These are phyloP conservation scores for Crenuchus spilurus DNA, from an alignment of 2,797 vertebrate genomes.

Conservation along the genomic window DNA sequence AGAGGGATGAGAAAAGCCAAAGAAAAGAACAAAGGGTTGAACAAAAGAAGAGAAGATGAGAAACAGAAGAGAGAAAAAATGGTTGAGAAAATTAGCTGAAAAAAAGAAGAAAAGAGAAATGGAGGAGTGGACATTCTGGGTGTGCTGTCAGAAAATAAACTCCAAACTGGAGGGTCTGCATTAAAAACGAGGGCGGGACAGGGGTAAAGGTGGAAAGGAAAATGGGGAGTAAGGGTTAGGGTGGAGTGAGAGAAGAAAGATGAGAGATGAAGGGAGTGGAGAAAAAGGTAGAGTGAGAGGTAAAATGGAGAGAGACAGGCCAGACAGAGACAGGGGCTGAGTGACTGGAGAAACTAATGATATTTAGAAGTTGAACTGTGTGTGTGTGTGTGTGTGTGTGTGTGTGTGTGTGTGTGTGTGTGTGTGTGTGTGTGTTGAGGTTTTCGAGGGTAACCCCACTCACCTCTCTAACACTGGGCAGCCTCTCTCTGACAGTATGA, in stretches of 20 bases:
- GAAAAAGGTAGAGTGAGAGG: constrained; percentile 45
- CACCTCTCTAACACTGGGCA: constrained; percentile 63
- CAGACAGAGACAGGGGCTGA: constrained; percentile 9
- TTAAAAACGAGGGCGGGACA: constrained; percentile 26
- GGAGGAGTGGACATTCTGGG: neutral
- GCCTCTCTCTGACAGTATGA: constrained; percentile 74
- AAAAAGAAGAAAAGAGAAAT: neutral
- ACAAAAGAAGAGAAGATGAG: neutral
- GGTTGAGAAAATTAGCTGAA: neutral
- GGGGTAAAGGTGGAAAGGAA: constrained; percentile 37
- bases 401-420: neutral
- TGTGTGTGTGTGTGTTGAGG: constrained; percentile 43
- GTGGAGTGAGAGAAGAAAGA: constrained; percentile 45
- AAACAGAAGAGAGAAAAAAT: neutral
- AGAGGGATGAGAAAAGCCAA: too few relatives aligned
- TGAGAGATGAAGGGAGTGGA: constrained; percentile 59
- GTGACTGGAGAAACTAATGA: constrained; percentile 23
- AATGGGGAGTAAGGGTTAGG: constrained; percentile 52
- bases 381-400: neutral
- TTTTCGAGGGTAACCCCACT: constrained; percentile 50
- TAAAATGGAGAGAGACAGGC: constrained; percentile 63
- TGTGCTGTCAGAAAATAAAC: constrained; percentile 14
- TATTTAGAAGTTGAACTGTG: constrained; percentile 25
- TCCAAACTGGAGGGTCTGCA: neutral
- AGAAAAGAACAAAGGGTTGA: too few relatives aligned